Base-by-base conservation (phyloP, 2,113 vertebrate genomes). In the Protobothrops mucrosquamatus region DNA sequence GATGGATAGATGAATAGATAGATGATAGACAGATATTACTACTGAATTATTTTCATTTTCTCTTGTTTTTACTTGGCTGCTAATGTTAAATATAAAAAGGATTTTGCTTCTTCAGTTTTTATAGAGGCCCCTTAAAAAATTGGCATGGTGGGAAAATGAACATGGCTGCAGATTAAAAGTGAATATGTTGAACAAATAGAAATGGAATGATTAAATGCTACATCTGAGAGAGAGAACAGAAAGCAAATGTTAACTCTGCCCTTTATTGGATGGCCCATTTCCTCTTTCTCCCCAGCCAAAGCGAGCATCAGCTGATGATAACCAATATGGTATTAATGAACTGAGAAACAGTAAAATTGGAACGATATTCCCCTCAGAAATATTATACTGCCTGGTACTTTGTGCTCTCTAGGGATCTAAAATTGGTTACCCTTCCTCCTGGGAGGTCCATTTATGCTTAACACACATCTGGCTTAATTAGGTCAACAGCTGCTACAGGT, bases 381-480 rank as follows among this genome's bases (percentile, higher is more conserved):
- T 90, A 91, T 92, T 97, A 95, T 94, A 95, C 93, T 92, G 91
- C 90, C 94, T 96, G 95, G 95, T 95, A 96, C 95, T 91, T 91
- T 94, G 93, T 96, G 95, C 74, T 92, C 94, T 20, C 4, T 95
- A 95, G 95, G 96, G 97, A 97, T 94, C 92, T 96, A 74, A 97
- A 97, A 97, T 97, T 96, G 97, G 95, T 96, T 96, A 96, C 96
- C 97, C 95, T 97, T 97, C 94, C 97, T 97, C 97, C 94, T 97
- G 96, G 98, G 98, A 98, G 98, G 97, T 98, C 97, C 92, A 88
- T 97, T 97, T 98, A 97, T 93, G 91, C 93, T 96, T 97, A 97
- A 97, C 90, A 95, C 96, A 98, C 98, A 98, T 97, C 97, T 98
- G 98, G 97, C 96, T 97, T 98, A 98, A 98, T 98, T 97, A 98